These are phyloP conservation scores for Sebastes kiyomatsui DNA, from an alignment of 2,797 vertebrate genomes.

Conservation along the genomic window DNA sequence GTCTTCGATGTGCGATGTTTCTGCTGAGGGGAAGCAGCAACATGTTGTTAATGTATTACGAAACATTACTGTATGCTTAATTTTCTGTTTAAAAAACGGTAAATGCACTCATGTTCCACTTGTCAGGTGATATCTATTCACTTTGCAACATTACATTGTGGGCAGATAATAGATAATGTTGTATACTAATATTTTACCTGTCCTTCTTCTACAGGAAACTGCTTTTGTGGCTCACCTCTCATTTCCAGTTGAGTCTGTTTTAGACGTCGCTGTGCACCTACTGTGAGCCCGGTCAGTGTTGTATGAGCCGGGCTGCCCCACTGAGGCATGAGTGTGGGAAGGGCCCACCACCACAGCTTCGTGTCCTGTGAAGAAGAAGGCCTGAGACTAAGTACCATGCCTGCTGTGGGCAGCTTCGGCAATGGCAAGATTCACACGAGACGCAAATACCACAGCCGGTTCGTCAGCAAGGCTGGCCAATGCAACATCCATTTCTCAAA, in stretches of 20 bases:
- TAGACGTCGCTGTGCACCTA: slow-evolving; percentile 23
- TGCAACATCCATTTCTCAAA: slow-evolving; percentile 95
- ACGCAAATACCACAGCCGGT: slow-evolving; percentile 89
- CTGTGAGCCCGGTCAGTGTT: slow-evolving; percentile 46
- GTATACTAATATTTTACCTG: slow-evolving; percentile 21
- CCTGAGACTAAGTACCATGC: slow-evolving; percentile 90
- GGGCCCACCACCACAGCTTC: slow-evolving; percentile 89
- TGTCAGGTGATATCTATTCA: not conserved
- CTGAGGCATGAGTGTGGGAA: slow-evolving; percentile 91
- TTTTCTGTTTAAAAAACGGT: not conserved
- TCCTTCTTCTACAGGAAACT: slow-evolving; percentile 43
- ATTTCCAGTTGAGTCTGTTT: not conserved
- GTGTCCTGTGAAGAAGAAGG: slow-evolving; percentile 93
- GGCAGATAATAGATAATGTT: not conserved
- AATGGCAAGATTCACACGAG: slow-evolving; percentile 95
- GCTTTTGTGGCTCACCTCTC: not conserved
- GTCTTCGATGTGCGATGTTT: not conserved
- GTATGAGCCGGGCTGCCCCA: slow-evolving; percentile 60
- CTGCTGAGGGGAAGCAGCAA: not conserved
- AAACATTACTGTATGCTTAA: not conserved
- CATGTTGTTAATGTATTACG: not conserved
- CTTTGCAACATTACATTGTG: not conserved
- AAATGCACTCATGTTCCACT: not conserved
- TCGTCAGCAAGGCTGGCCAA: slow-evolving; percentile 94
- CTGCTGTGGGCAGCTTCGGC: slow-evolving; percentile 91